phyloP scores from a whole-genome alignment of 2,113 vertebrate genomes.

The Falco punctatus region DNA sequence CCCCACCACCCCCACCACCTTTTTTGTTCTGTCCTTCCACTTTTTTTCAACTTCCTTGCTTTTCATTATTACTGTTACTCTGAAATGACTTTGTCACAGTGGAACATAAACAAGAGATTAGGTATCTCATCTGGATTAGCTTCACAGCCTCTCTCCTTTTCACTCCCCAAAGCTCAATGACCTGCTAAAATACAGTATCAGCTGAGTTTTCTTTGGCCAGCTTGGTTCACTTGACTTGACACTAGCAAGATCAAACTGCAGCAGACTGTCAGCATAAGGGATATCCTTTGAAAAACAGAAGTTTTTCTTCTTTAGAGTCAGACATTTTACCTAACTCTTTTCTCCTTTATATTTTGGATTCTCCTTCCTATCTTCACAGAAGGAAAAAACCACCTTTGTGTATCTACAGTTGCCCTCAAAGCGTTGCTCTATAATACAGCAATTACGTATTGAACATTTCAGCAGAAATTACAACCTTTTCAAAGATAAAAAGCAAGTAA shows the following conservation, averaged over 20 bases:
- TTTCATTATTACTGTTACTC: constrained; percentile 49
- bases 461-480: background rate
- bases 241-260: constrained; percentile 65
- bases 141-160: constrained; percentile 68
- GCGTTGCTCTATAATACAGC: background rate
- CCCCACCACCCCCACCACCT: background rate
- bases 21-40: constrained; percentile 22
- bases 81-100: constrained; percentile 61
- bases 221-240: constrained; percentile 66
- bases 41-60: constrained; percentile 71
- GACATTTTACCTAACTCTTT: constrained; percentile 2
- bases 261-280: constrained; percentile 79
- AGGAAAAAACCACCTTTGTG: background rate
- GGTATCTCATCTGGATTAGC: constrained; percentile 68
- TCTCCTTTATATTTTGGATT: constrained; percentile 19
- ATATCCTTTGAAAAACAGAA: constrained; percentile 84
- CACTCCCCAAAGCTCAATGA: constrained; percentile 67
- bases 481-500: background rate
- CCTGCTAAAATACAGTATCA: constrained; percentile 65
- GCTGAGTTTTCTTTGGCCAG: constrained; percentile 79
- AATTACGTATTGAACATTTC: background rate
- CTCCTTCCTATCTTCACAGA: background rate
- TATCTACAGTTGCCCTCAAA: background rate
- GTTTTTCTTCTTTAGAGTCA: constrained; percentile 38
- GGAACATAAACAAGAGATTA: constrained; percentile 77